phyloP scores from a whole-genome alignment of 2,797 vertebrate species.

The Cercopithecus mitis region DNA sequence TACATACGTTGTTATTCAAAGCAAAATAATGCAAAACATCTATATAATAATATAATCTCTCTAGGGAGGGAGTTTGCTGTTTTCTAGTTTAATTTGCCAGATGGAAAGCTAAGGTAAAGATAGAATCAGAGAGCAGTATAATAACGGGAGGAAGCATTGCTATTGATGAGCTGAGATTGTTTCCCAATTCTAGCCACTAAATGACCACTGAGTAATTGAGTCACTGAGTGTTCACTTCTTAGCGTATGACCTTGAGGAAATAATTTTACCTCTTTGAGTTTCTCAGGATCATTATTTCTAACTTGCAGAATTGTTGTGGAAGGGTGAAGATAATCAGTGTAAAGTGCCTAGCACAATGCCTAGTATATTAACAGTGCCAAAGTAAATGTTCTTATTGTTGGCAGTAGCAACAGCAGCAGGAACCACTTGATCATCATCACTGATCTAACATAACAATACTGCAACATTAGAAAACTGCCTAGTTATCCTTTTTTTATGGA shows the following conservation, averaged over 20 bases:
- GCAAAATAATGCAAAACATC: constrained; percentile 69
- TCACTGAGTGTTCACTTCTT: background rate
- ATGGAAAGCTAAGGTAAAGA: constrained; percentile 69
- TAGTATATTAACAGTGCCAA: background rate
- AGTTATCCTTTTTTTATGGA: background rate
- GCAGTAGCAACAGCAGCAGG: background rate
- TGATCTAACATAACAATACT: background rate
- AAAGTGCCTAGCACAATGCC: background rate
- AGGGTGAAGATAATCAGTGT: background rate
- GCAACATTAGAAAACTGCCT: background rate
- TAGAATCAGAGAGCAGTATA: background rate
- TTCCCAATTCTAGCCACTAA: background rate
- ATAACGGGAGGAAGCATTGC: background rate
- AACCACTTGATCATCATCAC: background rate
- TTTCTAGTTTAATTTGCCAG: constrained; percentile 67
- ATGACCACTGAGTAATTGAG: background rate
- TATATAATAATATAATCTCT: constrained; percentile 47
- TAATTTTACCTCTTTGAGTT: background rate
- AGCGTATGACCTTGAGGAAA: background rate
- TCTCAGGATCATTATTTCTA: background rate
- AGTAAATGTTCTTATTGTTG: background rate
- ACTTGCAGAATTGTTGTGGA: background rate
- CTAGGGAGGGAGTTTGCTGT: constrained; percentile 42
- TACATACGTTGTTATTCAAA: constrained; percentile 67
- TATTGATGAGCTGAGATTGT: background rate